Base-by-base conservation (phyloP, 1,140 invertebrate genomes). In the Dermatophagoides farinae region DNA sequence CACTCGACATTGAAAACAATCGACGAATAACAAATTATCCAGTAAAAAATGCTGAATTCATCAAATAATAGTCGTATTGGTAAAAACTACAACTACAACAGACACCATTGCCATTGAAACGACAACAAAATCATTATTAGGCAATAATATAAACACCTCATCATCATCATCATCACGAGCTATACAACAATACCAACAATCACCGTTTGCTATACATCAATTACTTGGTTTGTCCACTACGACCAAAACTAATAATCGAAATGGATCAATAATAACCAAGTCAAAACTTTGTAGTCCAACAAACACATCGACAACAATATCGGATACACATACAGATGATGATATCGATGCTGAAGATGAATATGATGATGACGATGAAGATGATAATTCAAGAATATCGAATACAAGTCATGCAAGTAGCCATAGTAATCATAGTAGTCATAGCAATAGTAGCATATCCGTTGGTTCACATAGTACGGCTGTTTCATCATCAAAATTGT, bases 171-270 rank as follows among this genome's bases (percentile, higher is more conserved):
- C 53, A 40, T n/a, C 14, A n/a, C 23, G 53, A 25, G 53, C 53
- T 16, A 18, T 55, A 25, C 53, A 55, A 40, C 53, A 55, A 23
- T 55, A 55, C 23, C 53, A 88, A 72, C 77, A 86, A 66, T 87
- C 85, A 64, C 86, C 86, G 18, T 91, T 90, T 74, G 87, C 85
- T 64, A 90, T 90, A 69, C 86, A 91, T 72, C 86, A 91, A 75
- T 77, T 90, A 65, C 75, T 90, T 66, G 86, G 86, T 0, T 72
- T 90, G 9, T 31, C 51, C n/a, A 53, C n/a, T 22, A 58, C 22
- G 8, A 47, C 16, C 20, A 58, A 9, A 18, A 38, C 59, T 10
- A 52, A 25, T 53, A n/a, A 58, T 38, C n/a, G 55, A n/a, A 44
- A 23, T n/a, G 16, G 8, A 16, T 18, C 44, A 39, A 38, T 11